A percentile compares a stretch with the other conserved stretches of the same genome.
These are phyloP conservation scores for Columbina picui DNA, from an alignment of 2,113 vertebrate species.

Conservation along the genomic window DNA sequence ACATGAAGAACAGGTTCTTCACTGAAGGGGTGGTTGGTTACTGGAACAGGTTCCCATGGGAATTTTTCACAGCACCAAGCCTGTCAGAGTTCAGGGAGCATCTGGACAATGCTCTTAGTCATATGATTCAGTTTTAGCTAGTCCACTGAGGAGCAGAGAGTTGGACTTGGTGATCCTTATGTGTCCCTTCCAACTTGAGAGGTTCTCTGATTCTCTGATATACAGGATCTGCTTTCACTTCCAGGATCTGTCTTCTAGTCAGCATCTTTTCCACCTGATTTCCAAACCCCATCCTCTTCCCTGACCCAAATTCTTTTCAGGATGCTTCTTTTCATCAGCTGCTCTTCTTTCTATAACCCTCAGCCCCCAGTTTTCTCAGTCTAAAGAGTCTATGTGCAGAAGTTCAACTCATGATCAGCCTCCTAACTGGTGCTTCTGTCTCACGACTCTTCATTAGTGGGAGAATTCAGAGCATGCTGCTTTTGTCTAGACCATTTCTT, in stretches of 20 bases:
- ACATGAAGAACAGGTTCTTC: background rate
- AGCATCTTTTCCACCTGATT: background rate
- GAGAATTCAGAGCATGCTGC: background rate
- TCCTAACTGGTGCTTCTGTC: background rate
- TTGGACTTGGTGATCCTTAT: background rate
- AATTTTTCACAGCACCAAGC: background rate
- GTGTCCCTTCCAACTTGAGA: background rate
- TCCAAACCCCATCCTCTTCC: background rate
- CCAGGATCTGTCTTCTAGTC: background rate
- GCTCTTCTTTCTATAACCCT: background rate
- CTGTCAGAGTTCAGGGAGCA: background rate
- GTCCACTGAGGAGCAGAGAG: background rate
- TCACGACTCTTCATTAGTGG: background rate
- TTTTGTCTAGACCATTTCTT: background rate
- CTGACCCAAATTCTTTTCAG: background rate
- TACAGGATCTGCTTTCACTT: background rate
- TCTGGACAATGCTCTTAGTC: background rate
- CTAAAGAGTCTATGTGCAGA: background rate
- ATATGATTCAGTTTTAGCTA: background rate
- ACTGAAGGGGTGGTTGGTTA: accelerated
- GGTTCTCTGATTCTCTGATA: background rate
- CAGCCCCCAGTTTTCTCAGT: background rate
- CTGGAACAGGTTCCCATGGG: background rate
- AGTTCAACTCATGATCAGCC: background rate
- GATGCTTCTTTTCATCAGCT: background rate